Percentiles rank a stretch among this genome's conserved stretches.
Conservation (phyloP, 1,140 invertebrate species). For the Heliconius himera region DNA sequence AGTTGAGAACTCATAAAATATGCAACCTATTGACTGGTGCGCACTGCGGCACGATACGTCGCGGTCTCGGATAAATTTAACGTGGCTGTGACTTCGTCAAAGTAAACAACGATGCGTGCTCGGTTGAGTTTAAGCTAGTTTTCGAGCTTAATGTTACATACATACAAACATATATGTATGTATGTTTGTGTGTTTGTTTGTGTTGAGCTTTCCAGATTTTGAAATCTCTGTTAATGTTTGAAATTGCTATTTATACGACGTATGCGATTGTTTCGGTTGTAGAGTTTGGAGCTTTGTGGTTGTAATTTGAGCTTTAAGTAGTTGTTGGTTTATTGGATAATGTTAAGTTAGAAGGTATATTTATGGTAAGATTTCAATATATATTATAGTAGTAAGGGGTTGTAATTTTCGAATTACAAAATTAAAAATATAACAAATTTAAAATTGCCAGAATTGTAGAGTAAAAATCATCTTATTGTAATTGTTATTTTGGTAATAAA, state of each 20-base stretch:
- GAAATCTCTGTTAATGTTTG: constrained; percentile 48
- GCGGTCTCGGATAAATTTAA: constrained; percentile 59
- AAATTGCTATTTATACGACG: constrained; percentile 19
- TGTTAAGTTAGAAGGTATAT: neutral
- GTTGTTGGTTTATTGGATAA: neutral
- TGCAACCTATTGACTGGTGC: constrained; percentile 71
- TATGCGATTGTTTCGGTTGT: constrained; percentile 14
- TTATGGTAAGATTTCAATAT: too few species aligned
- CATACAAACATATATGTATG: neutral
- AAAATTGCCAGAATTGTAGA: too few species aligned
- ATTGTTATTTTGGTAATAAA: too few species aligned
- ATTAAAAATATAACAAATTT: too few species aligned
- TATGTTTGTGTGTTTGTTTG: constrained; percentile 53
- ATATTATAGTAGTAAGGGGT: too few species aligned
- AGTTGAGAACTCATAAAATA: constrained; percentile 69
- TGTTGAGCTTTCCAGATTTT: constrained; percentile 49
- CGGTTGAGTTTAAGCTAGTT: constrained; percentile 56
- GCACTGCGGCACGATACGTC: constrained; percentile 65
- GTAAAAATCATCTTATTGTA: too few species aligned
- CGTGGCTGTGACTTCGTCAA: constrained; percentile 65
- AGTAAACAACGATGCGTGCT: constrained; percentile 66
- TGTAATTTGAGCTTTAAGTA: neutral
- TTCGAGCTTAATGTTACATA: constrained; percentile 45
- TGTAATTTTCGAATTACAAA: too few species aligned
- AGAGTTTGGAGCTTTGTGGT: constrained; percentile 10